These are phyloP conservation scores for Dinoponera quadriceps DNA, from an alignment of 1,140 invertebrate genomes.

Conservation along the genomic window DNA sequence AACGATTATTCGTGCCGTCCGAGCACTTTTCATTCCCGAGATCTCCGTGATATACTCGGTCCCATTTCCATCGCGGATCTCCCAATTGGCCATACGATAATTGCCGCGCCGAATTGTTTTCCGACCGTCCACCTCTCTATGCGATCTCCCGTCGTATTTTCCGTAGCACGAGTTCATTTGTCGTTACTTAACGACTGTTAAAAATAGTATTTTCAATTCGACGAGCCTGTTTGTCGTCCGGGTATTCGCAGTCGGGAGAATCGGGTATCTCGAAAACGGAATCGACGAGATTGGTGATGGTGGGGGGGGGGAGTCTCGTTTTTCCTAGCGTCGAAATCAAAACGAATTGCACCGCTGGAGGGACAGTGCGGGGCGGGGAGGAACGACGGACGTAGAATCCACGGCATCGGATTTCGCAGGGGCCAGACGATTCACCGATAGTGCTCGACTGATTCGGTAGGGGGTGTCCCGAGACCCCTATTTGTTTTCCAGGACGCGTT, in stretches of 20 bases:
- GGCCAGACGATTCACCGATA: conserved; percentile 8
- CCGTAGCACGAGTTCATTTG: background rate
- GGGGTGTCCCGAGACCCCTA: conserved; percentile 41
- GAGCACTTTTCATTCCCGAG: background rate
- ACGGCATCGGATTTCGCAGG: conserved; percentile 29
- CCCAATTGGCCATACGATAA: background rate
- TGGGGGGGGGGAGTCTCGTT: background rate
- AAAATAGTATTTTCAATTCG: background rate
- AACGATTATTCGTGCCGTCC: background rate
- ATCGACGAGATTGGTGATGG: conserved; percentile 23
- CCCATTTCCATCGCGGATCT: background rate
- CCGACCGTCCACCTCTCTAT: background rate
- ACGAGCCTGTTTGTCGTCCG: background rate
- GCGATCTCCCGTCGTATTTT: background rate
- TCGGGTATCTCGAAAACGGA: background rate
- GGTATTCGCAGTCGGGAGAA: background rate
- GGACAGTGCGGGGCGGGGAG: background rate
- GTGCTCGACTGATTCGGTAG: background rate
- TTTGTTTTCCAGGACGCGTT: conserved; percentile 62
- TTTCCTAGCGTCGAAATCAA: conserved; percentile 23
- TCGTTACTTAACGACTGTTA: background rate
- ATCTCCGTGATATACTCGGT: background rate
- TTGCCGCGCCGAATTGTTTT: background rate
- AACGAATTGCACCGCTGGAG: conserved; percentile 12
- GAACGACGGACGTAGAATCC: background rate